phyloP scores from a whole-genome alignment of 1,140 invertebrate species.

The Rhopalosiphum padi region DNA sequence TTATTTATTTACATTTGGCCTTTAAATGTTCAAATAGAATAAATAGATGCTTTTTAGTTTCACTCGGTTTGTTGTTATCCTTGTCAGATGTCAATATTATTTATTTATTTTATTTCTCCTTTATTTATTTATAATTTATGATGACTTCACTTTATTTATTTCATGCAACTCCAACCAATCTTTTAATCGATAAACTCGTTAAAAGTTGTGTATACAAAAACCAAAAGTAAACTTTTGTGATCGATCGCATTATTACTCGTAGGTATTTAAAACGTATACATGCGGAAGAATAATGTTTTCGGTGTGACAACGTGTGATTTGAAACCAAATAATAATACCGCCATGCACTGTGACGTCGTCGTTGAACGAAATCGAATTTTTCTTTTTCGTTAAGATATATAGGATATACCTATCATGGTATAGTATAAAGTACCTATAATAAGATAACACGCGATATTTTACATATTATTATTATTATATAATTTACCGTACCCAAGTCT shows the following conservation, averaged over 20 bases:
- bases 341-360: background rate
- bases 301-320: background rate
- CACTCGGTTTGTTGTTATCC: background rate
- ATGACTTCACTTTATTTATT: background rate
- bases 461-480: background rate
- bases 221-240: background rate
- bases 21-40: background rate
- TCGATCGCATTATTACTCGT: background rate
- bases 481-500: background rate
- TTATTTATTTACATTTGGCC: background rate
- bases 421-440: too few relatives aligned
- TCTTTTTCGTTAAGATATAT: too few relatives aligned
- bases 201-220: background rate
- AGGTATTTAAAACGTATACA: background rate
- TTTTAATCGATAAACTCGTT: conserved; percentile 15
- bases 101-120: background rate
- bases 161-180: background rate
- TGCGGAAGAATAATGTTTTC: background rate
- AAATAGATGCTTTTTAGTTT: background rate
- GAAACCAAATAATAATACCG: background rate
- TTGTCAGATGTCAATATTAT: background rate
- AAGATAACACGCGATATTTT: background rate
- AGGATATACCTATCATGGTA: too few relatives aligned
- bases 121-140: conserved; percentile 3
- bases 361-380: background rate